phyloP scores from a whole-genome alignment of 2,888 invertebrate species.

The Agrochola lychnidis region DNA sequence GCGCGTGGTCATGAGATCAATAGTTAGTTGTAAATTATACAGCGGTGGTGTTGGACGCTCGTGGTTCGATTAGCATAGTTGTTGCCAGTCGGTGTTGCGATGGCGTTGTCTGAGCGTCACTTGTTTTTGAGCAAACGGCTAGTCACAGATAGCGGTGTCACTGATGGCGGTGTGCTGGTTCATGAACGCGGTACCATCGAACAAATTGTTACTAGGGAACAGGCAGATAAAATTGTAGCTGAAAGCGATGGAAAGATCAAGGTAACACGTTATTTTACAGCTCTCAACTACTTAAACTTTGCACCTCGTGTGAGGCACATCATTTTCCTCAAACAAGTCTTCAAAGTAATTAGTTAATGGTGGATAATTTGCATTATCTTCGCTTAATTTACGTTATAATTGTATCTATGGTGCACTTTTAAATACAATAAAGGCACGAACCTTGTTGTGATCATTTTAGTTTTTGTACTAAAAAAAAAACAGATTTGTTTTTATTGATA shows the following conservation, averaged over 20 bases:
- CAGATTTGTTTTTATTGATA: background rate
- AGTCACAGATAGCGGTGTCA: slow-evolving; percentile 88
- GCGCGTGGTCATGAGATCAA: slow-evolving; percentile 56
- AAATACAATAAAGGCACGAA: background rate
- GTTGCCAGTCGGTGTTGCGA: slow-evolving; percentile 64
- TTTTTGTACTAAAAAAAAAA: background rate
- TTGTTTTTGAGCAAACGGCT: slow-evolving; percentile 88
- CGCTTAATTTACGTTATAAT: no score
- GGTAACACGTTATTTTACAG: slow-evolving; percentile 74
- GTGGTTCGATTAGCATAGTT: slow-evolving; percentile 48
- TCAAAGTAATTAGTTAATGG: background rate
- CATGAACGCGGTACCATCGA: slow-evolving; percentile 91
- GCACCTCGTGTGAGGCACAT: background rate
- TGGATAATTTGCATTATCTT: slow-evolving; percentile 1
- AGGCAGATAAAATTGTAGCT: slow-evolving; percentile 85
- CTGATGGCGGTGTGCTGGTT: slow-evolving; percentile 91
- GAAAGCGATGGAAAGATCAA: slow-evolving; percentile 88
- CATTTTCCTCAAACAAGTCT: slow-evolving; percentile 24
- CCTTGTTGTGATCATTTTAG: background rate
- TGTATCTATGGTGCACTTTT: background rate
- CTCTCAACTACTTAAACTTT: slow-evolving; percentile 8
- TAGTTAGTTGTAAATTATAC: slow-evolving; percentile 69
- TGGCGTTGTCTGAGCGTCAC: slow-evolving; percentile 76
- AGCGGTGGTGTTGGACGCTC: slow-evolving; percentile 68
- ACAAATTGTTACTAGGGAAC: slow-evolving; percentile 85